Evolutionary conservation across 2,797 vertebrate genomes (phyloP).

Genomic region (Gallirallus australis): DNA sequence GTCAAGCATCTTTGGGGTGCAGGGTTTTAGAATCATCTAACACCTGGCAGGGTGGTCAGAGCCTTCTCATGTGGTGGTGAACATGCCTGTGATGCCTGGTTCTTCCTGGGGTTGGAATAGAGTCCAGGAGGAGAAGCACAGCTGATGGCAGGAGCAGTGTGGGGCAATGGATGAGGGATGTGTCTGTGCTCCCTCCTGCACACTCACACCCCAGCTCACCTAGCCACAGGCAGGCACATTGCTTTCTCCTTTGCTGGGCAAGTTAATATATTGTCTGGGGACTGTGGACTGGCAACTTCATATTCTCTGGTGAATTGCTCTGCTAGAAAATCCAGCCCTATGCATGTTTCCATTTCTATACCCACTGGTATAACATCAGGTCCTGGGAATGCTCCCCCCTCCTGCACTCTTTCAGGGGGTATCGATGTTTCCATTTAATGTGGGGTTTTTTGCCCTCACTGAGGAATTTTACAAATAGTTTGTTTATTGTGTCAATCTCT

Average conservation of each 20-base stretch:
- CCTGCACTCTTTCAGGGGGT: conserved; percentile 63
- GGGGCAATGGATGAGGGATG: neutral
- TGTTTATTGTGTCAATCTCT: conserved; percentile 77
- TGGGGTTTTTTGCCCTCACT: conserved; percentile 68
- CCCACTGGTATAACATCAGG: conserved; percentile 60
- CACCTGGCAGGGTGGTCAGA: neutral
- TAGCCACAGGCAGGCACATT: neutral
- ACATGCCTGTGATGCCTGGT: rapidly evolving
- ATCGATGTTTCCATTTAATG: conserved; percentile 74
- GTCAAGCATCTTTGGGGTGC: neutral
- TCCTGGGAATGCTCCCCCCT: conserved; percentile 61
- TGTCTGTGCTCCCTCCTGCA: neutral
- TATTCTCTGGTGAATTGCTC: conserved; percentile 32
- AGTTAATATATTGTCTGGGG: neutral
- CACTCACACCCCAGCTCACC: neutral
- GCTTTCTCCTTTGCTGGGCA: neutral
- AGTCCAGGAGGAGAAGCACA: neutral
- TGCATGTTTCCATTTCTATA: conserved; percentile 57
- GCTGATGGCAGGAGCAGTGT: neutral
- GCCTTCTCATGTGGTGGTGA: neutral
- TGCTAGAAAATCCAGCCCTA: conserved; percentile 9
- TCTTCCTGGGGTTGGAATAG: neutral
- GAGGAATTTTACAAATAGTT: conserved; percentile 79
- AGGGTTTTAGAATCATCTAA: neutral
- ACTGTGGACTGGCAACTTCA: neutral